Evolutionary conservation across 2,888 invertebrate species (phyloP), one percentile per base, ranked within the genome.

Genomic region (Melipona bicolor): DNA sequence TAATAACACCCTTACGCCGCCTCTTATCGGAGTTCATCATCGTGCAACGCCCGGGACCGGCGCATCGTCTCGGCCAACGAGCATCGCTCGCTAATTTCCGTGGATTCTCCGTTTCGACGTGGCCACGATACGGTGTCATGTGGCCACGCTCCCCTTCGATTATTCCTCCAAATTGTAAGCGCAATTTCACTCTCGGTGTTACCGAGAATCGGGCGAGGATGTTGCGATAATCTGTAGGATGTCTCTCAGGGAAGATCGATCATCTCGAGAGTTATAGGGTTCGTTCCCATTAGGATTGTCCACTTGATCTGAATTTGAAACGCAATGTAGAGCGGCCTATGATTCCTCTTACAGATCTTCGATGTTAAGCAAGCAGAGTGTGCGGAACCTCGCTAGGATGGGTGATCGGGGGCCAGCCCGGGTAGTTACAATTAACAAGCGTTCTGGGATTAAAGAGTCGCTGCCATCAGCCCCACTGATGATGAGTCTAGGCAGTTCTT

Each of bases 1-100:
- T 92, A 92, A 92, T 93, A 92, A 92, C 89, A 92, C 89, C 91
- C 91, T 92, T 93, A 90, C 90, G 90, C 85, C 89, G 87, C 83
- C 43, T 89, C 91, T 91, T 92, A 93, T 93, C 92, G 87, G 79
- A 87, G 89, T 89, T 92, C 90, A 91, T 89, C 90, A 91, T 92
- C 91, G 89, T 87, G 83, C 81, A 83, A 81, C 83, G 84, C 59
- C n/a, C 75, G 79, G 82, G 87, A 80, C 83, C 73, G 85, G 83
- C 77, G 87, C 87, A 75, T 67, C 69, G 68, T 79, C 87, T 24
- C 49, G 83, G 21, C 68, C 90, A 88, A 89, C 90, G 89, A 89
- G 89, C 88, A 86, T 87, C 80, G 82, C 70, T 79, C 83, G 90
- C 87, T 89, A 90, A 91, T 91, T 91, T 90, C 86, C 89, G 89